A percentile compares a stretch with the other conserved stretches of the same genome.
These are phyloP conservation scores for Barnardius zonarius DNA, from an alignment of 2,113 vertebrate genomes.

Conservation along the genomic window DNA sequence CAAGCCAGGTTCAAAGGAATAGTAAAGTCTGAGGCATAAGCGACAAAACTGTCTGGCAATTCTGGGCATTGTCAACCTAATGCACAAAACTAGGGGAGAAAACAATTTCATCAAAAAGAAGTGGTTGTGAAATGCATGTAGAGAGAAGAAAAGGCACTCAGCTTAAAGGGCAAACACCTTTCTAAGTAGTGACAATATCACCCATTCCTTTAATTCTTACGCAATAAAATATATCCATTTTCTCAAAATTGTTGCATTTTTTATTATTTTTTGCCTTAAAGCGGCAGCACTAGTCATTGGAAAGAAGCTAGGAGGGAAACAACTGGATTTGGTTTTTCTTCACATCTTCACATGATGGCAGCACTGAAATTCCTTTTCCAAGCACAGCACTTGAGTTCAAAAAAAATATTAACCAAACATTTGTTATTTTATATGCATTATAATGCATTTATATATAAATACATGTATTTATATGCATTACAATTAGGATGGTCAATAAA, in stretches of 20 bases:
- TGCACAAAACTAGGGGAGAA: constrained; percentile 27
- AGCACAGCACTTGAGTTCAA: neutral
- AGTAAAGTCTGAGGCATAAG: constrained; percentile 73
- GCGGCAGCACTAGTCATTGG: neutral
- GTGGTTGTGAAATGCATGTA: neutral
- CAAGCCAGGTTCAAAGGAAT: constrained; percentile 75
- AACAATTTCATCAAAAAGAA: constrained; percentile 11
- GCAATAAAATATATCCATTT: neutral
- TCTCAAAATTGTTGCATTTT: neutral
- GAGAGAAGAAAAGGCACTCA: neutral
- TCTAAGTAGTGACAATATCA: neutral
- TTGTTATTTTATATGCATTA: neutral
- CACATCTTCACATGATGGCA: neutral
- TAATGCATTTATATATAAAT: neutral
- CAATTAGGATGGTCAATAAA: neutral
- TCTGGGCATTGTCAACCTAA: constrained; percentile 75
- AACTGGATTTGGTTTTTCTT: neutral
- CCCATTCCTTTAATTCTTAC: neutral
- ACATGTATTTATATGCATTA: neutral
- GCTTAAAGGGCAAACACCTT: neutral
- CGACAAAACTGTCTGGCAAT: constrained; percentile 80
- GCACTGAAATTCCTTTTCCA: neutral
- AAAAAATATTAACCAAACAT: neutral
- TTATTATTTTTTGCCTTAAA: neutral
- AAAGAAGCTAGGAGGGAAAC: neutral